Evolutionary conservation across 2,113 vertebrate genomes (phyloP), one percentile per base, ranked within the genome.

Genomic region (pig (Sus scrofa)): DNA sequence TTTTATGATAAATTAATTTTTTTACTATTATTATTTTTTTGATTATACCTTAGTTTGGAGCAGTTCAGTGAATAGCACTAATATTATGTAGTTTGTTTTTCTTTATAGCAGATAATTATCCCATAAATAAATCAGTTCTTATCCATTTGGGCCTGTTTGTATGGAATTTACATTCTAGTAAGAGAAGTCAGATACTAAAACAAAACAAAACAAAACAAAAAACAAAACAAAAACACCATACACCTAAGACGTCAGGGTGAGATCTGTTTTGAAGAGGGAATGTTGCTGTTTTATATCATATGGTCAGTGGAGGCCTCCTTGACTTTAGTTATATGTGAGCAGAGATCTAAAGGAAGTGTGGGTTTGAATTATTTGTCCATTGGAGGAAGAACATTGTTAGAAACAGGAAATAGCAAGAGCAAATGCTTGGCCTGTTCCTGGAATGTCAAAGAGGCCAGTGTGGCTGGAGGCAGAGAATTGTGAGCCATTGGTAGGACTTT

Each of bases 271-370:
- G 70, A 20, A 52, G 32, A 70, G 54, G 22, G 15, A n/a, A 52
- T 34, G 39, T 78, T 96, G 56, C 24, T 84, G 15, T 78, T 94
- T 94, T 77, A 13, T 89, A 75, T 74, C 82, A 68, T 27, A 18
- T 54, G 37, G 52, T 86, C 37, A 39, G 60, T 9, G 16, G 68
- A 68, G 60, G 15, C 75, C 60, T 75, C 22, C n/a, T 2, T 87
- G 60, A 75, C 4, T 77, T 77, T 15, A 83, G 6, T 62, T 26
- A 30, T 54, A 54, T 75, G 67, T 87, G 24, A 30, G 39, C 9
- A 50, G 75, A 63, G 15, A 16, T 91, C 22, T 82, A 30, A 94
- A 54, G 26, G 60, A 82, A 52, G 15, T 30, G 52, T 67, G 19
- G 5, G 19, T 85, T 32, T 67, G 24, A 82, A 26, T 27, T 86